These are phyloP conservation scores for Battus philenor DNA, from an alignment of 1,140 invertebrate genomes.

Conservation along the genomic window DNA sequence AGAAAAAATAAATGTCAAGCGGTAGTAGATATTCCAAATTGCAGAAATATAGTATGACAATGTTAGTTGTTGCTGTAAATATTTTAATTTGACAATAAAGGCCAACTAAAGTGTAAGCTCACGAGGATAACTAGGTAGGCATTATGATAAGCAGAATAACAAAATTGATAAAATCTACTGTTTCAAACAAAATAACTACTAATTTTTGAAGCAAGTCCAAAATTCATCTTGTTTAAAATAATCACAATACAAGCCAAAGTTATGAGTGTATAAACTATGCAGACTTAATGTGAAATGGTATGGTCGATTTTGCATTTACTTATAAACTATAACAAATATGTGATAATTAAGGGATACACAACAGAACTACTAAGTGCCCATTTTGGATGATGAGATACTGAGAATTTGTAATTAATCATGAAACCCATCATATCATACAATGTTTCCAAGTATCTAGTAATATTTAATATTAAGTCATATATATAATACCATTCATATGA, in stretches of 20 bases:
- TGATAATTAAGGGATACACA: constrained; percentile 3
- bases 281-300: neutral
- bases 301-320: constrained; percentile 10
- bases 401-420: constrained; percentile 23
- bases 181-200: constrained; percentile 1
- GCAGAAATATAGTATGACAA: constrained; percentile 17
- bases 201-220: neutral
- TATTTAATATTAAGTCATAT: constrained; percentile 14
- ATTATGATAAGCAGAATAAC: constrained; percentile 33
- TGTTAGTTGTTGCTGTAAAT: constrained; percentile 33
- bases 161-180: neutral
- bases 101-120: constrained; percentile 8
- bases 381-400: neutral
- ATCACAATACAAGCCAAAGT: constrained; percentile 9
- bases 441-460: constrained; percentile 28
- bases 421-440: constrained; percentile 41
- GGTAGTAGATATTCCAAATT: constrained; percentile 17
- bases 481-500: constrained; percentile 1
- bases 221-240: constrained; percentile 1
- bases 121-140: constrained; percentile 37
- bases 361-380: neutral
- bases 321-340: constrained; percentile 11
- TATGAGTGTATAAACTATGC: neutral
- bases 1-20: constrained; percentile 4
- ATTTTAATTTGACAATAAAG: constrained; percentile 46